Percentiles rank a stretch among this genome's conserved stretches.
These are phyloP conservation scores for Betta splendens DNA, from an alignment of 2,797 vertebrate species.

Conservation along the genomic window DNA sequence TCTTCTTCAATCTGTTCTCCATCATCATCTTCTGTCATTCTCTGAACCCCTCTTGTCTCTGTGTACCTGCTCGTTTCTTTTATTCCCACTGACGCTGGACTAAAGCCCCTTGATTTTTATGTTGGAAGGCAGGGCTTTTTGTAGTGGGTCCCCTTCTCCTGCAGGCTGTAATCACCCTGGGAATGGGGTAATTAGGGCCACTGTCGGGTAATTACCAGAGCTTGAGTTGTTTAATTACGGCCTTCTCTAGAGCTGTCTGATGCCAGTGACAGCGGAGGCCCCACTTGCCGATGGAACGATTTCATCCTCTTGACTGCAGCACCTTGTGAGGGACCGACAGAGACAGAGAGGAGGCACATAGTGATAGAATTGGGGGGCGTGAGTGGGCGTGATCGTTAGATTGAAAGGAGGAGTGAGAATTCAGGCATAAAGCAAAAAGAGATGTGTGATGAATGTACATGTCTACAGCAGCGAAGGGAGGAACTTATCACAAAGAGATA, in stretches of 20 bases:
- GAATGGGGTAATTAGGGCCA: constrained; percentile 84
- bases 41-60: constrained; percentile 36
- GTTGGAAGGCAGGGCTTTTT: constrained; percentile 64
- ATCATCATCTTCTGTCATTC: constrained; percentile 8
- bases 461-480: constrained; percentile 14
- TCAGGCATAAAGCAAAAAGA: constrained; percentile 33
- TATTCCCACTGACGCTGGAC: constrained; percentile 49
- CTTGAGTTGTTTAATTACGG: constrained; percentile 84
- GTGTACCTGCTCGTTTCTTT: constrained; percentile 60
- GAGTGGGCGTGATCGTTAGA: constrained; percentile 48
- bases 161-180: constrained; percentile 78
- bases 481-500: constrained; percentile 20
- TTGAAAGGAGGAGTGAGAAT: constrained; percentile 32
- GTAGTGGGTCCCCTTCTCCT: constrained; percentile 61
- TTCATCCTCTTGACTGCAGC: constrained; percentile 72
- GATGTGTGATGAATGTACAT: constrained; percentile 38
- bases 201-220: constrained; percentile 83
- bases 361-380: constrained; percentile 50
- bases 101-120: constrained; percentile 40
- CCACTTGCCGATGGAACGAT: constrained; percentile 71
- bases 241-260: constrained; percentile 77
- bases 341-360: constrained; percentile 18
- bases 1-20: constrained; percentile 23
- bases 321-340: constrained; percentile 47
- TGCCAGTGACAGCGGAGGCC: constrained; percentile 74